Percentiles rank a stretch among this genome's conserved stretches.
Evolutionary conservation across 1,140 invertebrate species (phyloP).

Genomic region (Anadara kagoshimensis): DNA sequence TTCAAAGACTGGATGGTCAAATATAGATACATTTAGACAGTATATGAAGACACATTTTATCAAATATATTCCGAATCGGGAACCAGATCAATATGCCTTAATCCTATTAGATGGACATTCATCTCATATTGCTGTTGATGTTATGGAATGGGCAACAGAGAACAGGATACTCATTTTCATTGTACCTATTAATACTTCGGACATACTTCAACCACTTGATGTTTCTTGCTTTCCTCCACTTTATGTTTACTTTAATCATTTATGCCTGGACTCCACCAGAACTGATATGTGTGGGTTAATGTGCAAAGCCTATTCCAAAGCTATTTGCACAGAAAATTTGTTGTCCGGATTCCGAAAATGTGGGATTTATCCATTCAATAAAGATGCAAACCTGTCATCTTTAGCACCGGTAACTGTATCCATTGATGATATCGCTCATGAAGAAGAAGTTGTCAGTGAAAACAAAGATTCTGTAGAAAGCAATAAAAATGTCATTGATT

Average conservation of each 20-base stretch:
- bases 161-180: constrained; percentile 29
- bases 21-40: constrained; percentile 13
- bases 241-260: constrained; percentile 18
- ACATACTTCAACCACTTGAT: constrained; percentile 31
- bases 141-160: constrained; percentile 25
- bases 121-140: constrained; percentile 1
- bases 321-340: constrained; percentile 13
- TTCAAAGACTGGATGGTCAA: too few relatives aligned
- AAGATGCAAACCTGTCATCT: too few relatives aligned
- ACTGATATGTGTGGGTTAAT: constrained; percentile 21
- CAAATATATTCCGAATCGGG: constrained; percentile 3
- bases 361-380: constrained; percentile 12
- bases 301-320: too few relatives aligned
- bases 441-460: too few relatives aligned
- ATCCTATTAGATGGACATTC: constrained; percentile 28
- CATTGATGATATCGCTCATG: too few relatives aligned
- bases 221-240: constrained; percentile 33
- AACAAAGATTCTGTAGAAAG: too few relatives aligned
- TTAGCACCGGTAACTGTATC: too few relatives aligned
- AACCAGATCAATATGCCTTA: too few relatives aligned
- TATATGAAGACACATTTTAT: constrained; percentile 18
- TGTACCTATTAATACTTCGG: constrained; percentile 18
- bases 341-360: constrained; percentile 7
- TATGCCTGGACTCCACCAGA: constrained; percentile 1
- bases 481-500: too few relatives aligned